phyloP scores from a whole-genome alignment of 2,888 invertebrate species.

The Platycheirus rosarum region DNA sequence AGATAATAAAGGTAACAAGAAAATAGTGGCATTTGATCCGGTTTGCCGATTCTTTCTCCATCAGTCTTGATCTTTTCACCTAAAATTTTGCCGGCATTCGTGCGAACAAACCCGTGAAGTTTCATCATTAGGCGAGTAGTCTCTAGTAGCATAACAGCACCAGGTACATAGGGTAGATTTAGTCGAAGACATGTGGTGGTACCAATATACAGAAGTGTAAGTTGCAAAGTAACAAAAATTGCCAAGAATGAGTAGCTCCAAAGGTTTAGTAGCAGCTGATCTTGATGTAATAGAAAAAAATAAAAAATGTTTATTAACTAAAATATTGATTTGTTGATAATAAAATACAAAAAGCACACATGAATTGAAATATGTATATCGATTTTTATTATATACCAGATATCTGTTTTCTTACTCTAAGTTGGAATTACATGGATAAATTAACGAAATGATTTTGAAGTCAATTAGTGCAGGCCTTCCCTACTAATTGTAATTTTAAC shows the following conservation, averaged over 20 bases:
- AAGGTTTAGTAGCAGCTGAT: slow-evolving; percentile 74
- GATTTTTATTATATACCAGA: no score
- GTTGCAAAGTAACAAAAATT: slow-evolving; percentile 78
- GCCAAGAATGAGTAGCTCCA: slow-evolving; percentile 80
- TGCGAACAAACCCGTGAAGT: slow-evolving; percentile 90
- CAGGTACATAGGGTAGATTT: slow-evolving; percentile 79
- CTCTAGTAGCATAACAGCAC: slow-evolving; percentile 81
- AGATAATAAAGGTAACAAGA: slow-evolving; percentile 91
- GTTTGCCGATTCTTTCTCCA: slow-evolving; percentile 86
- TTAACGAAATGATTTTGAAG: no score
- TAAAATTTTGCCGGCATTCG: slow-evolving; percentile 86
- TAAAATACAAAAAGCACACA: no score
- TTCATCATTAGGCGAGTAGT: slow-evolving; percentile 93
- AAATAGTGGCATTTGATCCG: slow-evolving; percentile 85
- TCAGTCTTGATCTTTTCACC: slow-evolving; percentile 83
- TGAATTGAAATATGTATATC: no score
- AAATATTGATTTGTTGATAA: no score
- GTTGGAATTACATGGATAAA: no score
- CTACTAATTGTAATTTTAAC: no score
- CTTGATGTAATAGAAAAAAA: slow-evolving; percentile 74
- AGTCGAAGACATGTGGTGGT: slow-evolving; percentile 77
- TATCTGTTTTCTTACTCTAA: no score
- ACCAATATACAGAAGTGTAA: slow-evolving; percentile 78
- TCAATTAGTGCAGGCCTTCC: no score
- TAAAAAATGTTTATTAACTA: no score